Base-by-base conservation (phyloP, 92 coral and sea anemone genomes). In the Bergia puertoricense region DNA sequence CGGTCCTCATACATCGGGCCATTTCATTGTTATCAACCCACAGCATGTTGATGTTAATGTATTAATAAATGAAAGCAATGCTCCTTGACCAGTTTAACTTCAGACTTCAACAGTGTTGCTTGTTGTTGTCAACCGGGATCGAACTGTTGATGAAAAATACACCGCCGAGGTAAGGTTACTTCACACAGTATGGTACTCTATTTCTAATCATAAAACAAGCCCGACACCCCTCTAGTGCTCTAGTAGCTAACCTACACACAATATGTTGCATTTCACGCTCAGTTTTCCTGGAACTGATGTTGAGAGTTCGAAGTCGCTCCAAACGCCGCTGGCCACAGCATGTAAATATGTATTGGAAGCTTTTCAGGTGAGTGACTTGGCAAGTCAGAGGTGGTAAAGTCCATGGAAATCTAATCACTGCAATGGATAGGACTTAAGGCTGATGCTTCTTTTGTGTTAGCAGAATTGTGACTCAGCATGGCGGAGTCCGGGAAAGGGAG, bases 31-130 rank as follows among this genome's bases (percentile, higher is more conserved):
- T 4, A 11, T 13, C 50, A 46, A 54, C 59, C 18, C 59, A 18
- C 0, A 54, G 59, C 18, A 10, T 11, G 59, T 54, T 18, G 0
- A 10, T 3, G 69, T 62, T 62, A 16, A 23, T 62, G 11, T 7
- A 13, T 48, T 10, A 11, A 54, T 62, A 18, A 62, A 22, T 62
- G 30, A 62, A 62, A 62, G 69, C 69, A 18, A 20, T 62, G 6
- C n/a, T 87, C 85, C 92, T 93, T 91, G 73, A 93, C 92, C 5
- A 42, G 15, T 85, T 46, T 11, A 23, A 41, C 66, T 56, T 74
- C 37, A 96, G 99, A 68, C 94, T 95, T 90, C 99, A 97, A 59
- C 96, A 92, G 81, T 95, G 98, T 81, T 97, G 99, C 83, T 91
- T 94, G 76, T 86, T 97, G 69, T 88, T 97, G 45, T 92, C 97